These are phyloP conservation scores for Tethya wilhelma DNA, from an alignment of 37 sponge, comb jelly and placozoan genomes.

Conservation along the genomic window DNA sequence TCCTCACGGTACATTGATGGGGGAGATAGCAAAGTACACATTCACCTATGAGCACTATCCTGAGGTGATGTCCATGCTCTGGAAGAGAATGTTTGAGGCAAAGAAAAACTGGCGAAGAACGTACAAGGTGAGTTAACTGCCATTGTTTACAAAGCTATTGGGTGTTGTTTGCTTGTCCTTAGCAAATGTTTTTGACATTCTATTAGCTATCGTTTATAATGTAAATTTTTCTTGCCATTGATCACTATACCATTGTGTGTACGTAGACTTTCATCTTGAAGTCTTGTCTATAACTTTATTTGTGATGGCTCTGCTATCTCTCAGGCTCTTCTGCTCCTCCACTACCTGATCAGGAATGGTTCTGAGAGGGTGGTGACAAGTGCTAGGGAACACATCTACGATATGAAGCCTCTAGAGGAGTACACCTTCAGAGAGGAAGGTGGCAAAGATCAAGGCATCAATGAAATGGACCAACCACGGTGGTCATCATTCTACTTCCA, in stretches of 20 bases:
- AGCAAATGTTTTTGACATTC: too few relatives aligned
- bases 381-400: conserved; percentile 97
- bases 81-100: conserved; percentile 97
- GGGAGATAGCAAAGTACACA: conserved; percentile 93
- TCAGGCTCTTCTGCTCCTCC: conserved; percentile 85
- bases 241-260: too few relatives aligned
- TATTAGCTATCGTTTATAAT: too few relatives aligned
- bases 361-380: conserved; percentile 96
- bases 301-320: too few relatives aligned
- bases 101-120: conserved; percentile 97
- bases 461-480: conserved; percentile 36
- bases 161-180: conserved; percentile 3
- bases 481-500: not conserved
- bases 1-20: conserved; percentile 91
- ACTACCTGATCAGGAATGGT: conserved; percentile 93
- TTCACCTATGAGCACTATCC: conserved; percentile 97
- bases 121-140: conserved; percentile 82
- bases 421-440: conserved; percentile 87
- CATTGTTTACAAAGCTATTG: too few relatives aligned
- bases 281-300: too few relatives aligned
- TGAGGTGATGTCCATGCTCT: conserved; percentile 99
- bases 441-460: conserved; percentile 98
- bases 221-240: too few relatives aligned
- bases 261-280: not conserved
- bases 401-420: conserved; percentile 93